phyloP scores from a whole-genome alignment of 2,888 invertebrate genomes.

The Volucella bombylans region DNA sequence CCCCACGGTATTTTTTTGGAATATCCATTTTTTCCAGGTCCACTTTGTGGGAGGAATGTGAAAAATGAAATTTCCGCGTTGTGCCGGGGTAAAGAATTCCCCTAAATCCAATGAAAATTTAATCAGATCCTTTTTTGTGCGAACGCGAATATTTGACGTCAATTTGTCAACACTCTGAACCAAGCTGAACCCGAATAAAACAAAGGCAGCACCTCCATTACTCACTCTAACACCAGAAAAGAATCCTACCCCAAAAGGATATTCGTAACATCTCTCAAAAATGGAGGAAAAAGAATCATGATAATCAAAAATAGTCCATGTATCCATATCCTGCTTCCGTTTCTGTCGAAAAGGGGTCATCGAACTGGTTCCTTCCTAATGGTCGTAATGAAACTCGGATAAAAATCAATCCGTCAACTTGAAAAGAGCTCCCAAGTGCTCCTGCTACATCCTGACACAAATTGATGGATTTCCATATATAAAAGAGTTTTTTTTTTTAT shows the following conservation, averaged over 20 bases:
- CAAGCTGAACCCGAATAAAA: constrained; percentile 38
- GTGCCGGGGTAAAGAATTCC: constrained; percentile 37
- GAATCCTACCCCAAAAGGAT: constrained; percentile 21
- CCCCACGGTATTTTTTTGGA: constrained; percentile 3
- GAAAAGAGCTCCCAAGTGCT: constrained; percentile 20
- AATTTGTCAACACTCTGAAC: constrained; percentile 60
- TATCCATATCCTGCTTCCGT: constrained; percentile 25
- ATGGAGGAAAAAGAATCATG: not conserved
- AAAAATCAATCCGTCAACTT: constrained; percentile 67
- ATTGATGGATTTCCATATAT: constrained; percentile 63
- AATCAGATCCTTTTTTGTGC: constrained; percentile 52
- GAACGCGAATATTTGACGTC: constrained; percentile 66
- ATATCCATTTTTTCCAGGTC: not conserved
- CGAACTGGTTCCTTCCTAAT: constrained; percentile 54
- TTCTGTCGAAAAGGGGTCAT: constrained; percentile 1
- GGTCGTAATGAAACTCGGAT: constrained; percentile 52
- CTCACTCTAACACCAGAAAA: constrained; percentile 1
- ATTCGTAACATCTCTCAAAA: constrained; percentile 33
- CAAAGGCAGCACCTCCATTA: constrained; percentile 21
- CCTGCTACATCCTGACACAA: constrained; percentile 42
- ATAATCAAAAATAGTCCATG: constrained; percentile 53
- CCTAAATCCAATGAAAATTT: constrained; percentile 70
- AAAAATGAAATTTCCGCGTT: constrained; percentile 56
- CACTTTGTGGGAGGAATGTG: constrained; percentile 11
- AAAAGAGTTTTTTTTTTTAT: not conserved